Evolutionary conservation across 2,113 vertebrate species (phyloP), one percentile per base, ranked within the genome.

Genomic region (Dasypus novemcinctus): DNA sequence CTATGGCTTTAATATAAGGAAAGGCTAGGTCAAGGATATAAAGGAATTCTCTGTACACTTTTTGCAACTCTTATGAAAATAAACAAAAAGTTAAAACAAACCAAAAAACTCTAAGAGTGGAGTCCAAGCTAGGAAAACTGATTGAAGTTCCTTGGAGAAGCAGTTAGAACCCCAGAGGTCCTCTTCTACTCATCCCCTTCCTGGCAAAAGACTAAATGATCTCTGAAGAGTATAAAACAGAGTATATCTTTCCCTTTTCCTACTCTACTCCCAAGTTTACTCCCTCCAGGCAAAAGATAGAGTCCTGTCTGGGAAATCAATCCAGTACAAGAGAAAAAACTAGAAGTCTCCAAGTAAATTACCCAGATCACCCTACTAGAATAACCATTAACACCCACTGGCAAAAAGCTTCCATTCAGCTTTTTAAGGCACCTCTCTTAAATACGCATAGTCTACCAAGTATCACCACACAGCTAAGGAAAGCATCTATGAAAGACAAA

Each of bases 401-500:
- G n/a, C 17, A 89, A n/a, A 88, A 31, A 83, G 43, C 23, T 87
- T 80, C 69, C 61, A 80, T 72, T 69, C 64, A 87, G 85, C 33
- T 54, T 94, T 76, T 76, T 54, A 93, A 83, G 78, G 31, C 5
- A 76, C 23, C 33, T 85, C 87, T 94, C 84, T 86, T 54, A 95
- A 93, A 41, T 80, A 72, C 86, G 23, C 33, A 41, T 20, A 83
- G n/a, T 91, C 43, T 90, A 94, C 5, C 6, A 95, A 95, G 11
- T 29, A 85, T 66, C 31, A 84, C 33, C 33, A 83, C 43, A 38
- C 36, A 79, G 66, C 54, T 46, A 91, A 95, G 41, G 36, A 91
- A 91, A 91, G 33, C 13, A 83, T 59, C 68, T 91, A 93, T 29
- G 25, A 87, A 93, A 93, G 83, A 88, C 20, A 95, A 94, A 57